A percentile compares a stretch with the other conserved stretches of the same genome.
Conservation (phyloP, 2,113 vertebrate species). For the Nothocercus nigrocapillus region DNA sequence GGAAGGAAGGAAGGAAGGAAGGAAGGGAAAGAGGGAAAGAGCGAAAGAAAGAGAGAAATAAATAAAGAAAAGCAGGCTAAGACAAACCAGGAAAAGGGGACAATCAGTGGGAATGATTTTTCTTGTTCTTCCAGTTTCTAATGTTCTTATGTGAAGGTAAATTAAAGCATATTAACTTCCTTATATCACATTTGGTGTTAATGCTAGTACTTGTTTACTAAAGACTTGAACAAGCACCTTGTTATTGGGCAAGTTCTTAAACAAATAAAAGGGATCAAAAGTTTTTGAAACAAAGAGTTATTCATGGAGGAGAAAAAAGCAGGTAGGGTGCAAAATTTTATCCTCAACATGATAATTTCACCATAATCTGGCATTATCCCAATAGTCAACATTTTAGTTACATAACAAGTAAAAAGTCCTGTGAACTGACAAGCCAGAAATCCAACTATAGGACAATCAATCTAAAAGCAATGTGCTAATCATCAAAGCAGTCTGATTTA, state of each 20-base stretch:
- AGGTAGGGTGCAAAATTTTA: neutral
- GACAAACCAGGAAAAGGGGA: neutral
- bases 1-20: too few species aligned
- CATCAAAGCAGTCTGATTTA: neutral
- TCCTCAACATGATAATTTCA: neutral
- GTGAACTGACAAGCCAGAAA: neutral
- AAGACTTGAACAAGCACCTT: neutral
- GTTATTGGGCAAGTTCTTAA: neutral
- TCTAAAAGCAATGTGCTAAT: neutral
- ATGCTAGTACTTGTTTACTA: neutral
- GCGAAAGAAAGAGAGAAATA: too few species aligned
- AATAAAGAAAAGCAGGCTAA: neutral
- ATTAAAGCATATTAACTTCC: neutral
- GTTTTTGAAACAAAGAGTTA: neutral
- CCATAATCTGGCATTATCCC: neutral
- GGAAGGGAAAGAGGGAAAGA: too few species aligned
- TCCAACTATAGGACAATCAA: neutral
- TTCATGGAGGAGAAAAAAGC: neutral
- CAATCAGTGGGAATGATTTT: neutral
- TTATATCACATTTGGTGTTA: neutral
- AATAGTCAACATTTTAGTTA: neutral
- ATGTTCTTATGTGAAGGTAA: neutral
- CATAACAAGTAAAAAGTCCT: neutral
- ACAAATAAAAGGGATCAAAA: neutral
- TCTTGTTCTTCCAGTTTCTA: neutral